Conservation (phyloP, 2,797 vertebrate genomes). For the Halcyon smyrnensis region DNA sequence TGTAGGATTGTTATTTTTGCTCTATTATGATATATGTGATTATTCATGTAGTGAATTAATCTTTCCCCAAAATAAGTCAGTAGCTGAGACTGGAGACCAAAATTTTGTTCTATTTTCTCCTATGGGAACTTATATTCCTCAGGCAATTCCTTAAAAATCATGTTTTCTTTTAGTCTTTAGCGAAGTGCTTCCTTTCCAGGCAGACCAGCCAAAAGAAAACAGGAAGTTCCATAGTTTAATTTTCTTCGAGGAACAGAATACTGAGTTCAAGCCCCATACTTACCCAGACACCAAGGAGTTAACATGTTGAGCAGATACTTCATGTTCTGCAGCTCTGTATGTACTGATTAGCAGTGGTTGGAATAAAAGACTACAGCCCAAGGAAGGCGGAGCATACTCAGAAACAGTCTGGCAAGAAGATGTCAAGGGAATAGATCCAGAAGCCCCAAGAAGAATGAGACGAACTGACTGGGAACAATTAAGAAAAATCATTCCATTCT, state of each 20-base stretch:
- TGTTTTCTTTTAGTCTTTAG: background rate
- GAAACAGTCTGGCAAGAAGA: conserved; percentile 54
- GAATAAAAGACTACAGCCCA: conserved; percentile 46
- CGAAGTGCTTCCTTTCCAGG: conserved; percentile 4
- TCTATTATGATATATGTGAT: background rate
- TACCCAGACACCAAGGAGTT: conserved; percentile 35
- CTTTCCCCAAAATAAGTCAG: background rate
- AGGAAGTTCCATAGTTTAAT: background rate
- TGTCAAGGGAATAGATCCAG: conserved; percentile 64
- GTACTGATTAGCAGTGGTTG: conserved; percentile 46
- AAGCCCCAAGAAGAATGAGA: conserved; percentile 63
- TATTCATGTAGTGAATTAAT: background rate
- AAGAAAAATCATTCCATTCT: background rate
- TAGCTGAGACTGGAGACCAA: background rate
- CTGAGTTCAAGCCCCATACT: background rate
- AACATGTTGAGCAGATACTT: conserved; percentile 35
- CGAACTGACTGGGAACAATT: conserved; percentile 32
- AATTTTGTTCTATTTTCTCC: background rate
- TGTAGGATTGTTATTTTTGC: background rate
- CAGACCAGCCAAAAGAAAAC: background rate
- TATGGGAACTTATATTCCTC: background rate
- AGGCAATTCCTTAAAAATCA: background rate
- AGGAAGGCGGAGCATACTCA: conserved; percentile 48
- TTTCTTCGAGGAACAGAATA: background rate
- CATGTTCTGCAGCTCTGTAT: conserved; percentile 15